A percentile compares a stretch with the other conserved stretches of the same genome.
Evolutionary conservation across 2,113 vertebrate genomes (phyloP).

Genomic region (Sarotherodon lohbergeri): DNA sequence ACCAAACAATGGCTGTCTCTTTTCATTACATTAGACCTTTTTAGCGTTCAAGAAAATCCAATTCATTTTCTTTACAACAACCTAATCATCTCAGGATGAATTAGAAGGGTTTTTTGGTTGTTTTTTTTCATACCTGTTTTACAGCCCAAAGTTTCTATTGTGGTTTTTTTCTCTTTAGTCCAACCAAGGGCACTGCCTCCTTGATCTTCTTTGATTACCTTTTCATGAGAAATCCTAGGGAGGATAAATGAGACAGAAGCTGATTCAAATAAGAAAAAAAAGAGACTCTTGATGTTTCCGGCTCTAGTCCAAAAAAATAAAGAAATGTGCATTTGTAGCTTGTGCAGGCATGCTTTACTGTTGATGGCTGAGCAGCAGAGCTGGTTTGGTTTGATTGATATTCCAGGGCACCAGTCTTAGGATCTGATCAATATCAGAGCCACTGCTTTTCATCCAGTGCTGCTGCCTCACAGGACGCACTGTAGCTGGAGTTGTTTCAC

Average conservation of each 20-base stretch:
- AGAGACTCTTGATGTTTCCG: background rate
- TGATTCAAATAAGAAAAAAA: background rate
- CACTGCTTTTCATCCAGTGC: slow-evolving; percentile 20
- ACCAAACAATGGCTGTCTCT: background rate
- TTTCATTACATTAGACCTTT: background rate
- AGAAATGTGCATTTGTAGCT: background rate
- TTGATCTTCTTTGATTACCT: slow-evolving; percentile 25
- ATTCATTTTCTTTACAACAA: background rate
- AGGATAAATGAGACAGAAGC: background rate
- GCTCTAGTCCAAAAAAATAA: background rate
- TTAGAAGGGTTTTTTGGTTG: background rate
- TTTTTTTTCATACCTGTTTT: background rate
- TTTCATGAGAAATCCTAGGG: background rate
- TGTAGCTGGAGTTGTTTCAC: background rate
- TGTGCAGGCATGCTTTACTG: background rate
- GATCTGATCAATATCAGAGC: slow-evolving; percentile 45
- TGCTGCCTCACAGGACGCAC: background rate
- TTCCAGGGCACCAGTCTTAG: background rate
- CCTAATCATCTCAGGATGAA: slow-evolving; percentile 37
- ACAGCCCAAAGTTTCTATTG: background rate
- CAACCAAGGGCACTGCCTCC: slow-evolving; percentile 43
- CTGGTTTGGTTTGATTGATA: slow-evolving; percentile 36
- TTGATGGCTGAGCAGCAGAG: background rate
- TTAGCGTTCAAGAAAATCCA: background rate
- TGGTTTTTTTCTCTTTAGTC: background rate